These are phyloP conservation scores for Dinothrombium tinctorium DNA, from an alignment of 1,140 invertebrate species.

Conservation along the genomic window DNA sequence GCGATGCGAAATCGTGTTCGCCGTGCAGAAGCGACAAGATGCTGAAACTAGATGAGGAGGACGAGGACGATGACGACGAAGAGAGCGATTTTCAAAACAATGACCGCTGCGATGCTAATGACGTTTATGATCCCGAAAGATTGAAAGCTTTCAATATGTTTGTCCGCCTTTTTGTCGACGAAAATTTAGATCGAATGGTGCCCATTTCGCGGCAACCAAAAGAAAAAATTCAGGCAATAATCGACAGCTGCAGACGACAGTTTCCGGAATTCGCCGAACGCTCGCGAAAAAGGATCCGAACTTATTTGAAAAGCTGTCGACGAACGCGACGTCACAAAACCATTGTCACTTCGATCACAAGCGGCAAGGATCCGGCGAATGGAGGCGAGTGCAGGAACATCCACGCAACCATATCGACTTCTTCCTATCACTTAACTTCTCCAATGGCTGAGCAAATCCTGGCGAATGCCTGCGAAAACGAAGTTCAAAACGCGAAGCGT, in stretches of 20 bases:
- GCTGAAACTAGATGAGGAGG: too few species aligned
- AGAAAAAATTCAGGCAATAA: constrained; percentile 90
- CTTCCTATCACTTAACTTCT: constrained; percentile 53
- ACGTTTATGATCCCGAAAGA: constrained; percentile 66
- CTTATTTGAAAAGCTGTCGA: constrained; percentile 82
- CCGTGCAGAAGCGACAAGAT: too few species aligned
- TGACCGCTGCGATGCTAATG: constrained; percentile 57
- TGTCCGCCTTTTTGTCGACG: constrained; percentile 83
- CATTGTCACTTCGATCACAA: background rate
- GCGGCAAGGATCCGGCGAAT: background rate
- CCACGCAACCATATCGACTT: background rate
- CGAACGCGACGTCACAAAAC: constrained; percentile 33
- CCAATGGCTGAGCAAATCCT: constrained; percentile 85
- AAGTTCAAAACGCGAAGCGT: constrained; percentile 81
- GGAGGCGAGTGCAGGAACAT: background rate
- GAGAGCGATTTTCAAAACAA: constrained; percentile 53
- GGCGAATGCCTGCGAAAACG: constrained; percentile 83
- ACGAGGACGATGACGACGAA: constrained; percentile 59
- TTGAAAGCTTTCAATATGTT: constrained; percentile 97
- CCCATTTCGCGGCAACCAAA: constrained; percentile 93
- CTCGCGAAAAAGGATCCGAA: constrained; percentile 74
- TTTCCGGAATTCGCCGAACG: constrained; percentile 88
- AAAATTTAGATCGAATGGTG: constrained; percentile 83
- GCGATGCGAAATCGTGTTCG: background rate
- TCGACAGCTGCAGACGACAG: constrained; percentile 83